Evolutionary conservation across 2,888 invertebrate genomes (phyloP).

Genomic region (Drosophila melanocephala): DNA sequence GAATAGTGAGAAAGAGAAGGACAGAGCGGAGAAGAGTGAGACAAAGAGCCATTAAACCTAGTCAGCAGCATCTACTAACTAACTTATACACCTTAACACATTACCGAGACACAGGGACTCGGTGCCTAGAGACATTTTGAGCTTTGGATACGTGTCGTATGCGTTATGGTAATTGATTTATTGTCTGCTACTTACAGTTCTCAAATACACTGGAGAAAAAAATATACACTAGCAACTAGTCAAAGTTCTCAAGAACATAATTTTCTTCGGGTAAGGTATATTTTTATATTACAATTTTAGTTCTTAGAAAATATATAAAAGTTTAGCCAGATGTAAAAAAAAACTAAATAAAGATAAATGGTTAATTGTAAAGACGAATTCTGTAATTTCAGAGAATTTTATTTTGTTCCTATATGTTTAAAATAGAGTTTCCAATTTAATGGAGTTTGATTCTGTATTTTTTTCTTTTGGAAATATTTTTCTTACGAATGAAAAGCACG

Average conservation of each 20-base stretch:
- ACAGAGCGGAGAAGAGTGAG: background rate
- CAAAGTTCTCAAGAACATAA: background rate
- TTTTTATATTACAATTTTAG: background rate
- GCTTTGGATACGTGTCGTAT: constrained; percentile 62
- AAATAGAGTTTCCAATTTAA: background rate
- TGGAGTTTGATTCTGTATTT: background rate
- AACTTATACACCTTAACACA: constrained; percentile 61
- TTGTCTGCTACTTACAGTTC: constrained; percentile 47
- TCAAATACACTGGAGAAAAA: background rate
- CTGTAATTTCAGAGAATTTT: no score
- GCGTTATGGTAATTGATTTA: constrained; percentile 80
- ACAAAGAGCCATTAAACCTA: constrained; percentile 21
- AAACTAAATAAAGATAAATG: no score
- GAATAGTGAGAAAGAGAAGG: background rate
- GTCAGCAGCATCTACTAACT: constrained; percentile 56
- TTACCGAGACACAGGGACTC: constrained; percentile 18
- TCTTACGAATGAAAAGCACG: background rate
- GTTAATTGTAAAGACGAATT: no score
- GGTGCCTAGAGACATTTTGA: constrained; percentile 23
- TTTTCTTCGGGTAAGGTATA: background rate
- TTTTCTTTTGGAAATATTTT: background rate
- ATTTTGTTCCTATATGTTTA: no score
- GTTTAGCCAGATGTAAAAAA: no score
- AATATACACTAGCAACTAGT: background rate
- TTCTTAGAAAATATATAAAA: no score